Conservation (phyloP, 2,113 vertebrate genomes). For the Struthio camelus region DNA sequence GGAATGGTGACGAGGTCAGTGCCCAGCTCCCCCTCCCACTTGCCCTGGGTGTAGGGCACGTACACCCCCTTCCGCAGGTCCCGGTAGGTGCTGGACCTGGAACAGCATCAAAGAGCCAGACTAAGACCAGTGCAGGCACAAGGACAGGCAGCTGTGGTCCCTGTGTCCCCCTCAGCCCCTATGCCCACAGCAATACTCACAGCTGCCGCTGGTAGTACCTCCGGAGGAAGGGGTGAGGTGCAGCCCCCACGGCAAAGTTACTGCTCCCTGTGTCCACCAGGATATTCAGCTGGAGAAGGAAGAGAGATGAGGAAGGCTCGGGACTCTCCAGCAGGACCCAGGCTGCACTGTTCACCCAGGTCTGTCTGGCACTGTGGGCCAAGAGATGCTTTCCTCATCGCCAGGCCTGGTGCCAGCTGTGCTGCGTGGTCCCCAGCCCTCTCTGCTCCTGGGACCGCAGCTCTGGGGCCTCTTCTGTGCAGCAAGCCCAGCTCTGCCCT, state of each 20-base stretch:
- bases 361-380: rapidly evolving
- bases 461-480: neutral
- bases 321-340: neutral
- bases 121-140: rapidly evolving
- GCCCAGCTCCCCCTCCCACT: conserved; percentile 97
- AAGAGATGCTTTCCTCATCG: rapidly evolving
- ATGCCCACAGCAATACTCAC: conserved; percentile 78
- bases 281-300: conserved; percentile 88
- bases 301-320: neutral
- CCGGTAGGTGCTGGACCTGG: conserved; percentile 90
- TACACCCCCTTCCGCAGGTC: conserved; percentile 92
- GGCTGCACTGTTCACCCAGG: rapidly evolving
- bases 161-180: neutral
- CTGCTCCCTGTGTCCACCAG: conserved; percentile 98
- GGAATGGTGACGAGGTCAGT: conserved; percentile 94
- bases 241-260: conserved; percentile 97
- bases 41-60: conserved; percentile 97
- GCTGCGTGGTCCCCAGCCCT: neutral
- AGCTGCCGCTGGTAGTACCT: conserved; percentile 94
- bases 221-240: conserved; percentile 90
- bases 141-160: rapidly evolving
- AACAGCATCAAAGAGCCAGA: rapidly evolving
- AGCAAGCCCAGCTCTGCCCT: neutral
- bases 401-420: neutral
- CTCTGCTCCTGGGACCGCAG: neutral